Conservation (phyloP, 2,113 vertebrate genomes). For the Mohoua ochrocephala region DNA sequence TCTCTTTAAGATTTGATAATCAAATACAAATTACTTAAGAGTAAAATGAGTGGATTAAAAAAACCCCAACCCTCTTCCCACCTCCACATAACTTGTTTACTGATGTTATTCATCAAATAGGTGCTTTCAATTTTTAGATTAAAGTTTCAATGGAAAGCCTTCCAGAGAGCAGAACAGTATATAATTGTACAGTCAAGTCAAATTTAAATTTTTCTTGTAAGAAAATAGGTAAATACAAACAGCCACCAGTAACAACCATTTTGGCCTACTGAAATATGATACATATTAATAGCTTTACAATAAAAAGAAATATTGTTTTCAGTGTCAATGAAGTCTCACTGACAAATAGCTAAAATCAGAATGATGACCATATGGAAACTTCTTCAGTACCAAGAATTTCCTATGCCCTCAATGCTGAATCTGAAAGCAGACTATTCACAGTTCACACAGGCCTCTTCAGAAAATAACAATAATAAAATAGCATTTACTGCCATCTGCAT, state of each 20-base stretch:
- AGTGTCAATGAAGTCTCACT: neutral
- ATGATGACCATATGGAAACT: neutral
- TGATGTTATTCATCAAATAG: neutral
- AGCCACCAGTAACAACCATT: neutral
- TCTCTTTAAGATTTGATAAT: neutral
- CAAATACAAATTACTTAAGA: neutral
- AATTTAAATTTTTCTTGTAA: neutral
- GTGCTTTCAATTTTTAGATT: neutral
- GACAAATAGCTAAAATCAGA: neutral
- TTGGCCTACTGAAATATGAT: neutral
- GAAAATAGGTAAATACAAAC: neutral
- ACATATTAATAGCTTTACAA: neutral
- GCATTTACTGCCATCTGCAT: neutral
- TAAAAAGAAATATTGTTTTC: neutral
- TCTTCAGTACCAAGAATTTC: neutral
- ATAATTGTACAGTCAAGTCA: neutral
- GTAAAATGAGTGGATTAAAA: neutral
- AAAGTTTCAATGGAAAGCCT: neutral
- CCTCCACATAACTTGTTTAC: neutral
- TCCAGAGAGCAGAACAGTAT: neutral
- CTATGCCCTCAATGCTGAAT: neutral
- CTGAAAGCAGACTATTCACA: neutral
- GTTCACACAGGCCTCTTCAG: neutral
- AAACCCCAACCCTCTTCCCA: neutral
- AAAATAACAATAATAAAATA: neutral